Evolutionary conservation across 1,140 invertebrate species (phyloP).

Genomic region (Macrocentrus cingulum): DNA sequence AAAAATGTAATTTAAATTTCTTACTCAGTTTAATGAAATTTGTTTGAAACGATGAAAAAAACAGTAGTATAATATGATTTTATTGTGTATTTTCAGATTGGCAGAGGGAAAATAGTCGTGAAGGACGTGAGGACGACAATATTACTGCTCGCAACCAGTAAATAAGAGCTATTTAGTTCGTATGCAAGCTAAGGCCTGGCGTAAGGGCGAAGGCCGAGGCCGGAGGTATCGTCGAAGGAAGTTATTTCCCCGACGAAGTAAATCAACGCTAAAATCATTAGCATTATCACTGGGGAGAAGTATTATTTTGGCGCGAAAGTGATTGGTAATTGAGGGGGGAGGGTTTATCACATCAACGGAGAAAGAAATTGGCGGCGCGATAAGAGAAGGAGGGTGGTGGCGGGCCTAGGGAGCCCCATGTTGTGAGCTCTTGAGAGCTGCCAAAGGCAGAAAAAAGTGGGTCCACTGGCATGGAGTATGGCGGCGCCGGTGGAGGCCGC

Average conservation of each 20-base stretch:
- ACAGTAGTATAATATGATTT: constrained; percentile 8
- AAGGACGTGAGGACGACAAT: constrained; percentile 9
- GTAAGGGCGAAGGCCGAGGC: constrained; percentile 26
- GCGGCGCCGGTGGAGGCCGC: constrained; percentile 47
- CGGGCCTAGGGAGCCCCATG: constrained; percentile 39
- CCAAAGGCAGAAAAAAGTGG: constrained; percentile 49
- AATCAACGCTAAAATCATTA: constrained; percentile 20
- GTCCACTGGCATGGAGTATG: constrained; percentile 54
- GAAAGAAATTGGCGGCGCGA: neutral
- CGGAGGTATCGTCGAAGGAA: constrained; percentile 25
- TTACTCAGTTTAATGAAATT: too few relatives aligned
- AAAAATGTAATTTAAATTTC: too few relatives aligned
- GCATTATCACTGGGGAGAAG: neutral
- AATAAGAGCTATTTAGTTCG: constrained; percentile 27
- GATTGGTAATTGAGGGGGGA: constrained; percentile 6
- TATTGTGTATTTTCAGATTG: constrained; percentile 5
- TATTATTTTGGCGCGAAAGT: constrained; percentile 7
- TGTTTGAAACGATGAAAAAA: too few relatives aligned
- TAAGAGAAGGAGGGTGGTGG: constrained; percentile 1
- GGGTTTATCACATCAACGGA: neutral
- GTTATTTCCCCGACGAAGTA: constrained; percentile 19
- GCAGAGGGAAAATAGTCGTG: neutral
- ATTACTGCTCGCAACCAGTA: constrained; percentile 7
- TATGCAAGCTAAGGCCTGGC: constrained; percentile 28
- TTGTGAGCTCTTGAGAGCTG: constrained; percentile 45